Base-by-base conservation (phyloP, 1,140 invertebrate genomes). In the Daktulosphaira vitifoliae region DNA sequence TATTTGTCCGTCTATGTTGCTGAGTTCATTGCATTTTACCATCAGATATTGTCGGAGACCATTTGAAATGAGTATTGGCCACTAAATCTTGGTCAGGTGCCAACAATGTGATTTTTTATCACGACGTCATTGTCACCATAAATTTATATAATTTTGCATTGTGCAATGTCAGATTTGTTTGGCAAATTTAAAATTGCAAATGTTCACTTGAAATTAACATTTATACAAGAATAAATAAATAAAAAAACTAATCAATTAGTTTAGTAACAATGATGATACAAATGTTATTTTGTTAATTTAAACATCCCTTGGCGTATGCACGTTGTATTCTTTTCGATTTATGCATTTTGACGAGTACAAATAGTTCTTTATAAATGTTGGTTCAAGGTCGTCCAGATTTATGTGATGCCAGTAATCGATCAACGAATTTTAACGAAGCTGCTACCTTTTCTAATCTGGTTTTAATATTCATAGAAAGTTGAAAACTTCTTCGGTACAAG, bases 1-100 rank as follows among this genome's bases (percentile, higher is more conserved):
- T 37, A 18, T 38, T 15, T 9, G 11, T n/a, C 53, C 22, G n/a
- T 39, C 53, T 38, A 11, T 26, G 22, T n/a, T 33, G 15, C 20
- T 22, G 7, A 22, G 53, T 22, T 42, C 23, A 42, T 44, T 22
- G 22, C 1, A 39, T 23, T 59, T 44, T 44, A 5, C 23, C 54
- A 29, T 42, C 23, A 26, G 15, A 59, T 59, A 59, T 29, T 38
- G 54, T 44, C 39, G 23, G 26, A 44, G 29, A 54, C 39, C 37
- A 18, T 26, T 18, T 16, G n/a, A 22, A 39, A 54, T 33, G 33
- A 16, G 52, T 54, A 29, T 13, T 42, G 22, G 38, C 52, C 52
- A 54, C 52, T 54, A 54, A 54, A 54, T 42, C n/a, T 23, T 44
- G 54, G 54, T 59, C 39, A 59, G 37, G 54, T 42, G 54, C 39